Evolutionary conservation across 2,113 vertebrate species (phyloP).

Genomic region (Ammospiza caudacuta): DNA sequence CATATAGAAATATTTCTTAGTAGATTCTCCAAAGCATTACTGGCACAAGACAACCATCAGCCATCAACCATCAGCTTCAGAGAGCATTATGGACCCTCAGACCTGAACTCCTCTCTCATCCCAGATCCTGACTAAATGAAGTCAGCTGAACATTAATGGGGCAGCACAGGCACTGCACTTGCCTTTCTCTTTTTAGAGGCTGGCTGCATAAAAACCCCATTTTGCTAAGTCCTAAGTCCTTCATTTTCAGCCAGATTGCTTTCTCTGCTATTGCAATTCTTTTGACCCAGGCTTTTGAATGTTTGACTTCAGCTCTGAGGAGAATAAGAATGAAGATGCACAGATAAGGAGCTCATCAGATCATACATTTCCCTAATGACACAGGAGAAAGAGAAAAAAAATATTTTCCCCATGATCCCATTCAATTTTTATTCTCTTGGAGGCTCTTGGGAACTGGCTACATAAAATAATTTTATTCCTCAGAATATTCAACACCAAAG

Average conservation of each 20-base stretch:
- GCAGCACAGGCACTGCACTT: neutral
- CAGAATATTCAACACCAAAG: neutral
- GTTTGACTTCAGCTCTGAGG: neutral
- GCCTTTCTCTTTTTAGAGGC: neutral
- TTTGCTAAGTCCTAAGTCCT: neutral
- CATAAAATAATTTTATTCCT: neutral
- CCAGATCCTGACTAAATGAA: neutral
- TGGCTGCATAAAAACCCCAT: neutral
- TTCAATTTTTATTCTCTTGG: neutral
- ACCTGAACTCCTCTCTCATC: neutral
- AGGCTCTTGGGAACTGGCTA: neutral
- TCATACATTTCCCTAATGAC: neutral
- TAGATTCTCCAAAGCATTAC: neutral
- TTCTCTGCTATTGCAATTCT: neutral
- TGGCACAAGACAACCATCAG: neutral
- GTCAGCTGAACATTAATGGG: neutral
- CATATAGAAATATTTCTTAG: neutral
- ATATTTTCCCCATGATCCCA: neutral
- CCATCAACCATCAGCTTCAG: neutral
- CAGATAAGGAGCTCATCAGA: neutral
- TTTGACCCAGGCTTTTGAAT: slow-evolving; percentile 6
- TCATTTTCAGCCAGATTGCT: slow-evolving; percentile 1
- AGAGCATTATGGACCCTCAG: neutral
- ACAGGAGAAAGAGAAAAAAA: neutral
- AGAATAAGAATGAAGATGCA: slow-evolving; percentile 5